Evolutionary conservation across 2,888 invertebrate genomes (phyloP), one percentile per base, ranked within the genome.

Genomic region (Agrochola circellaris): DNA sequence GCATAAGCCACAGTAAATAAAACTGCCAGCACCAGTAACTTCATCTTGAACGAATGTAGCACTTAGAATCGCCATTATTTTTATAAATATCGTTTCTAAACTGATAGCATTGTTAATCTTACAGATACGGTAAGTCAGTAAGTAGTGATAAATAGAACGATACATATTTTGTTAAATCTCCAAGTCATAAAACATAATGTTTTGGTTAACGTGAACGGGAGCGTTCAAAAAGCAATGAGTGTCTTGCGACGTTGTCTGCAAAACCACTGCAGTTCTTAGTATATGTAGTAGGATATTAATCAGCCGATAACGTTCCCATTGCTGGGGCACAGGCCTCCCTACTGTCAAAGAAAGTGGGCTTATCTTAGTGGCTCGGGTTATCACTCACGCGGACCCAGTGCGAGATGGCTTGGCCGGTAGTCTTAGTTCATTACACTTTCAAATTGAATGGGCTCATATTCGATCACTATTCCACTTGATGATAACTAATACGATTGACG

Each of bases 1-100:
- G 94, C 95, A 61, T 81, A 90, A 51, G 90, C 94, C 87, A 89
- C 88, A 60, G 89, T 91, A 48, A 92, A 78, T 2, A 95, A 48
- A 15, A 42, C 64, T 5, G 38, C 79, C 15, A 95, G 74, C 20
- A 77, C 58, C n/a, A 79, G 38, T 30, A 76, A 75, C 67, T 72
- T 66, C 62, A 71, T 75, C 54, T 58, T 73, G n/a, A 26, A 38
- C 9, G 13, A 73, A 69, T 72, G 60, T 20, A 15, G 20, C 54
- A 9, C 26, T 60, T 17, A 48, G 15, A 64, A 38, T 58, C 30
- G 54, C 9, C 13, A 60, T 60, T 48, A 61, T 70, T 45, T 38
- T 62, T 74, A 75, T 77, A 71, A 76, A 72, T 38, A 58, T 66
- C 6, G 13, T 38, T 15, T 13, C n/a, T 13, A 11, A 38, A 48